Evolutionary conservation across 2,888 invertebrate genomes (phyloP).

Genomic region (Heliconius charithonia): DNA sequence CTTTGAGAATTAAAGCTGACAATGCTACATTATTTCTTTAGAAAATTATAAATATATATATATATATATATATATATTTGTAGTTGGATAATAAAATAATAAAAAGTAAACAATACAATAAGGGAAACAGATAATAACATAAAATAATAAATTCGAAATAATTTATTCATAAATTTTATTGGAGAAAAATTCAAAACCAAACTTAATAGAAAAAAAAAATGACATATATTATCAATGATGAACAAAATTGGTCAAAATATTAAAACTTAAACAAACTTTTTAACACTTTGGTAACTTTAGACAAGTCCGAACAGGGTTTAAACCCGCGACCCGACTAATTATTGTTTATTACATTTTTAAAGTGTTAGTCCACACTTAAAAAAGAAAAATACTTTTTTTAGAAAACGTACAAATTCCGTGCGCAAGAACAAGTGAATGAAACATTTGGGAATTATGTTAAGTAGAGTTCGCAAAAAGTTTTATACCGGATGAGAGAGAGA

Average conservation of each 20-base stretch:
- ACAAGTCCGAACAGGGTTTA: background rate
- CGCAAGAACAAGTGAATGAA: background rate
- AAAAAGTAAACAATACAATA: background rate
- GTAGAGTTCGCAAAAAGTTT: too few species aligned
- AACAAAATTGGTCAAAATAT: background rate
- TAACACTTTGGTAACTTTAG: slow-evolving; percentile 8
- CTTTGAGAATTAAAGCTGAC: too few species aligned
- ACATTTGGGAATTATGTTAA: too few species aligned
- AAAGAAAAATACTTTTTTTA: background rate
- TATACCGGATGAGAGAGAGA: too few species aligned
- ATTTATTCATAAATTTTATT: slow-evolving; percentile 36
- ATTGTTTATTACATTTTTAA: background rate
- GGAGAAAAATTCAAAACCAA: slow-evolving; percentile 19
- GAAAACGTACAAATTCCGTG: slow-evolving; percentile 1
- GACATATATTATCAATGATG: background rate
- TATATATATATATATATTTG: background rate
- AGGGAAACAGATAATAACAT: slow-evolving; percentile 1
- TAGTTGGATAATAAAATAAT: background rate
- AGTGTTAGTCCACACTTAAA: background rate
- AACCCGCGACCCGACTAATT: background rate
- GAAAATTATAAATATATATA: too few species aligned
- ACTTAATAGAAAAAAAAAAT: slow-evolving; percentile 3
- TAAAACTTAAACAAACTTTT: background rate
- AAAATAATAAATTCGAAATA: slow-evolving; percentile 29
- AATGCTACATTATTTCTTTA: too few species aligned